Base-by-base conservation (phyloP, 2,797 vertebrate genomes). In the Oreonectes daqikongensis region DNA sequence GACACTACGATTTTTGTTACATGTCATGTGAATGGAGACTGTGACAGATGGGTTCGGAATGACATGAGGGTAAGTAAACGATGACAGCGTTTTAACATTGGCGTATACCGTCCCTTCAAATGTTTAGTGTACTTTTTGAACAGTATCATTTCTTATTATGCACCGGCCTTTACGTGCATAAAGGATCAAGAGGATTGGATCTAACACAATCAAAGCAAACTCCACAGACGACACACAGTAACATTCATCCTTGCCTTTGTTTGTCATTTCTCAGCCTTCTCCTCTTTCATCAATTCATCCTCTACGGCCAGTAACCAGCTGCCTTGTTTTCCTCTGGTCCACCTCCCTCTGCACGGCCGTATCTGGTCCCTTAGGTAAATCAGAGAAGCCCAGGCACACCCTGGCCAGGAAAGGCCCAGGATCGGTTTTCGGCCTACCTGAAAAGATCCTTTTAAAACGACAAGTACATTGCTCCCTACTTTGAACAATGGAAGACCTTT, bases 261-360 rank as follows among this genome's bases (percentile, higher is more conserved):
- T 89, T 90, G 86, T 92, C 79, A 85, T 90, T 92, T 92, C 92
- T 91, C 92, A 92, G 90, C 81, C 76, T 86, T 93, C 90, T 92
- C 91, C 2, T 78, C 85, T 92, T 93, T 91, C 90, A 86, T 82
- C 80, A 81, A 83, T 89, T 84, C 82, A 87, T 89, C 78, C 81
- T 72, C 66, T 1, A 38, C 79, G 78, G 67, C 50, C 78, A 71
- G 74, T 81, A 69, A 78, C 81, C 84, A 85, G 82, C 84, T 84
- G 84, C 75, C 69, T 67, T 55, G 12, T 75, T 71, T 83, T 75
- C 78, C 79, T 74, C 53, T 81, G 28, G 72, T 66, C 44, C 70
- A 80, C 46, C 66, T 64, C 53, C 69, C 68, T 71, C 52, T 0
- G 64, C 30, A 5, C 46, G 72, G 53, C 30, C 11, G 22, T 75